Percentiles rank a stretch among this genome's conserved stretches.
Conservation (phyloP, 2,888 invertebrate species). For the Operophtera brumata region DNA sequence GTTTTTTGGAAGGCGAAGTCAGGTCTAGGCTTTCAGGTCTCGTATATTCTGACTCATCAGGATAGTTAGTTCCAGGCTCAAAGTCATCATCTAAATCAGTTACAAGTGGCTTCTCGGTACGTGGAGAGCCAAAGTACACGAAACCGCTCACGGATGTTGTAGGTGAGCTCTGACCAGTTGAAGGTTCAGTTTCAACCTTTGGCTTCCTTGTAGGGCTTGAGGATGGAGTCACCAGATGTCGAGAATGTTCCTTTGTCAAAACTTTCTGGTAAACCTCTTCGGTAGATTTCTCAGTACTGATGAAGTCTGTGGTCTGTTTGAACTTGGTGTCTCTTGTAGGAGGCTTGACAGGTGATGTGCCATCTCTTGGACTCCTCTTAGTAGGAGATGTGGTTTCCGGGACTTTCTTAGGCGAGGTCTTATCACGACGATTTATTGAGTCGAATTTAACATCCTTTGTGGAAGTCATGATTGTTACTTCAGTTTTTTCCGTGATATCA, state of each 20-base stretch:
- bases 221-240: slow-evolving; percentile 73
- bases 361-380: slow-evolving; percentile 46
- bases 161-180: slow-evolving; percentile 75
- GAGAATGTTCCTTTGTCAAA: slow-evolving; percentile 50
- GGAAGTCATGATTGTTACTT: slow-evolving; percentile 26
- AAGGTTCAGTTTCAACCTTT: slow-evolving; percentile 59
- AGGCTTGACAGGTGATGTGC: slow-evolving; percentile 51
- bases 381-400: slow-evolving; percentile 39
- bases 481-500: slow-evolving; percentile 14
- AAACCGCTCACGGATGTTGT: slow-evolving; percentile 81
- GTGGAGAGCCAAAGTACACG: slow-evolving; percentile 65
- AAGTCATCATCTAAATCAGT: slow-evolving; percentile 66
- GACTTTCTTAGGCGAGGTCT: slow-evolving; percentile 33
- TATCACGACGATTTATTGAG: slow-evolving; percentile 38
- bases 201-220: slow-evolving; percentile 74
- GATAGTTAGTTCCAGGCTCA: slow-evolving; percentile 39
- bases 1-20: slow-evolving; percentile 67
- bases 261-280: slow-evolving; percentile 56
- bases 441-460: slow-evolving; percentile 39
- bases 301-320: slow-evolving; percentile 57
- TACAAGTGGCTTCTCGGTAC: slow-evolving; percentile 49
- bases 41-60: slow-evolving; percentile 37
- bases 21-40: slow-evolving; percentile 46
- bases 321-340: slow-evolving; percentile 48
- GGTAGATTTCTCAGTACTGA: slow-evolving; percentile 51